phyloP scores from a whole-genome alignment of 2,797 vertebrate species.

The Rhabdomys pumilio region DNA sequence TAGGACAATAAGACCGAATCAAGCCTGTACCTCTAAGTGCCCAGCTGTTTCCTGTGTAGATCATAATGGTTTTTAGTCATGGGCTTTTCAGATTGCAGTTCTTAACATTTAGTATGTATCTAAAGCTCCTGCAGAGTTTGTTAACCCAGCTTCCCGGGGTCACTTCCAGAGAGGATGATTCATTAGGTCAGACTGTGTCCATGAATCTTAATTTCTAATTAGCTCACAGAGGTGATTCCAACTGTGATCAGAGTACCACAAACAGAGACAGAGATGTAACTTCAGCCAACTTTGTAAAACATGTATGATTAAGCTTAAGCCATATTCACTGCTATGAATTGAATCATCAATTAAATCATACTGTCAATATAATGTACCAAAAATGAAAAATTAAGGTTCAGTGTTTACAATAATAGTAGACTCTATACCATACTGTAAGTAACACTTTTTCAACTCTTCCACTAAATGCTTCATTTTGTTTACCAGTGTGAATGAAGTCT shows the following conservation, averaged over 20 bases:
- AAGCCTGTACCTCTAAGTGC: neutral
- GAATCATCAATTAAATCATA: neutral
- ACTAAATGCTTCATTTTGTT: neutral
- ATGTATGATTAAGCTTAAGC: neutral
- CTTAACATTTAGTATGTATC: conserved; percentile 20
- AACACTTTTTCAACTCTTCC: conserved; percentile 8
- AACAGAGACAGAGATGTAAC: neutral
- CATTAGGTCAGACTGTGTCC: neutral
- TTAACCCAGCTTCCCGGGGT: conserved; percentile 36
- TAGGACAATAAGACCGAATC: conserved; percentile 7
- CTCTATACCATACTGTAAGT: neutral
- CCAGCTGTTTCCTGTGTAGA: conserved; percentile 66
- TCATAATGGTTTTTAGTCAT: conserved; percentile 10
- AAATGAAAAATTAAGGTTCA: neutral
- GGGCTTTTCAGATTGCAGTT: conserved; percentile 3
- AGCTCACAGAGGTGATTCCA: neutral
- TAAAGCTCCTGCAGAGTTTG: conserved; percentile 17
- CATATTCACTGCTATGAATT: neutral
- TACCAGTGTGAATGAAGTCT: conserved; percentile 15
- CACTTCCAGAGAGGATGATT: conserved; percentile 36
- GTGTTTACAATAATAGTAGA: neutral
- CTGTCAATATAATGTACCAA: neutral
- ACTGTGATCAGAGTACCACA: neutral
- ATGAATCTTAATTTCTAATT: conserved; percentile 54
- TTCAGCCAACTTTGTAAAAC: neutral